Percentiles rank a stretch among this genome's conserved stretches.
Evolutionary conservation across 2,113 vertebrate genomes (phyloP).

Genomic region (Otocyon megalotis): DNA sequence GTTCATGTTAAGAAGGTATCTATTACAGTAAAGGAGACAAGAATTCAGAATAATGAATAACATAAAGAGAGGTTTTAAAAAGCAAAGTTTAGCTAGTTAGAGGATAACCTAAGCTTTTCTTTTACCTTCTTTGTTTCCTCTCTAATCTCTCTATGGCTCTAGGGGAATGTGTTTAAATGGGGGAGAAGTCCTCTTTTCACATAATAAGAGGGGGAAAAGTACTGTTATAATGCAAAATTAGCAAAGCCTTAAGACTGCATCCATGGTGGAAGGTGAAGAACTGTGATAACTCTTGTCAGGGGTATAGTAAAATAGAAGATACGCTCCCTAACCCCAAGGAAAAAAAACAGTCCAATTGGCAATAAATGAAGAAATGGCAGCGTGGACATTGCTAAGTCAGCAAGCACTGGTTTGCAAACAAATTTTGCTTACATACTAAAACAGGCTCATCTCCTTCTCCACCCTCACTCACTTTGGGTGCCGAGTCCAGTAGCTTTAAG

Average conservation of each 20-base stretch:
- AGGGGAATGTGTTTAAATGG: neutral
- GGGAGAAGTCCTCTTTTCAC: neutral
- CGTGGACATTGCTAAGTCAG: neutral
- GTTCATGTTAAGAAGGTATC: conserved; percentile 7
- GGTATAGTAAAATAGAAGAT: neutral
- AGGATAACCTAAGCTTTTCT: neutral
- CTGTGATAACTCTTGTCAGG: neutral
- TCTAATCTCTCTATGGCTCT: neutral
- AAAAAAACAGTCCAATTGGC: neutral
- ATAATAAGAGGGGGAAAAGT: neutral
- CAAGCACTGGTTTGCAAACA: neutral
- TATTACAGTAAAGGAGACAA: neutral
- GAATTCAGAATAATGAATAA: neutral
- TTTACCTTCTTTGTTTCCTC: neutral
- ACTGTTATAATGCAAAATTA: neutral
- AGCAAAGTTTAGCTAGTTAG: neutral
- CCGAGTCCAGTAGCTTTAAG: neutral
- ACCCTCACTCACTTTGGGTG: too few relatives aligned
- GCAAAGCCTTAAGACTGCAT: neutral
- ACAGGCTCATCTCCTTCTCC: too few relatives aligned
- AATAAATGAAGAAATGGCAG: neutral
- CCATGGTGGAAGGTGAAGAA: neutral
- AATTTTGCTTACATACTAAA: neutral
- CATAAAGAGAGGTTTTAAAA: neutral
- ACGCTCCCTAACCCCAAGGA: neutral